Base-by-base conservation (phyloP, 2,888 invertebrate species). In the Epistrophella euchroma region DNA sequence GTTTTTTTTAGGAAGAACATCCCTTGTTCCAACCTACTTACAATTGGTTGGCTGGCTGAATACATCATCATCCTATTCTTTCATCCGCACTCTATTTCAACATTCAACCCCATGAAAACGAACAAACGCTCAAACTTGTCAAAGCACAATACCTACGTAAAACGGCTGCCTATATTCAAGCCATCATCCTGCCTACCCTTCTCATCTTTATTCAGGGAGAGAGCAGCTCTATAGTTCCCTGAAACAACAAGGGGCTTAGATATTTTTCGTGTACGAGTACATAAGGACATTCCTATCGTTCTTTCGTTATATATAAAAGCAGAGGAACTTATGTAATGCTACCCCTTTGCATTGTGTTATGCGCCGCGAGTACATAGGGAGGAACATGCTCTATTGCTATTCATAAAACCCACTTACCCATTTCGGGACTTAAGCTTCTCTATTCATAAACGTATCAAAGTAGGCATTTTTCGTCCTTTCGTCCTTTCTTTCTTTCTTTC, bases 351-450 rank as follows among this genome's bases (percentile, higher is more conserved):
- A 82, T 81, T 86, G 73, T 77, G 35, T 60, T 50, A 22, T 72
- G n/a, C 37, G 25, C 37, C 66, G 25, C 37, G 68, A 56, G 56
- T 86, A 82, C 35, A 86, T 86, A 86, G 70, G 70, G 76, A 73
- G 72, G 76, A 81, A 81, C 75, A 81, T 73, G 75, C 70, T 68
- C 81, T 81, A 77, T 72, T 86, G 77, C 86, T 86, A 86, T 86
- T 86, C 86, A 86, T 78, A 78, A 86, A 86, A 86, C 86, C 86
- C 82, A 86, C 86, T 86, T 86, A 86, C 86, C 86, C 86, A 86
- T 86, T 86, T 86, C 82, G 74, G 78, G 86, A 71, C 77, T 82
- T 86, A 86, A 86, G 86, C 82, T 86, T 78, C 86, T 82, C 86
- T 85, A 85, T 86, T 86, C 86, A 86, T 71, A 82, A 84, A 86